Base-by-base conservation (phyloP, 2,113 vertebrate species). In the Cyanistes caeruleus region DNA sequence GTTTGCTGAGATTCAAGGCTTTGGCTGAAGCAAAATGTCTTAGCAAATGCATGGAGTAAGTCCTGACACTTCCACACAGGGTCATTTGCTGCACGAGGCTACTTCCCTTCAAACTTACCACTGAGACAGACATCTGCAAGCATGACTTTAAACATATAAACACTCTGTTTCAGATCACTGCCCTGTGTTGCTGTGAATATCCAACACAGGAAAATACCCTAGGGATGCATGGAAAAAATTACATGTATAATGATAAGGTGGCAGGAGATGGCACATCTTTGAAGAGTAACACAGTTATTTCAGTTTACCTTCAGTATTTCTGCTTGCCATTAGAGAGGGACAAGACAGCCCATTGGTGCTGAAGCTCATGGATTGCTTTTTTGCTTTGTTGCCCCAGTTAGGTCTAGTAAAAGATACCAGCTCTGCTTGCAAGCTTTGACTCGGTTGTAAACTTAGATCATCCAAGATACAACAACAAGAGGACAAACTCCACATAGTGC, bases 401-500 rank as follows among this genome's bases (percentile, higher is more conserved):
- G 27, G 56, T 65, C 72, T 35, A 55, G 67, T 74, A 69, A 95
- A 93, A 86, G n/a, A 77, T 5, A 88, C 39, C 49, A 70, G 55
- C 25, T 84, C 88, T 74, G 28, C 85, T 80, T 80, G 63, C 92
- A 93, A 93, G 94, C 88, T 79, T 96, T 92, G 72, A 92, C 83
- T 95, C 0, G 2, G 88, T 65, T 90, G 90, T 92, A 95, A 96
- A 93, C 88, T 92, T 97, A 95, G 85, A 92, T 55, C 79, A 46
- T 74, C 88, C 68, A 77, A 86, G 89, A 68, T 95, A 93, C 92
- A 88, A 86, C 90, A 79, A 87, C 85, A 97, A 90, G 72, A 80
- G 83, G 86, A 95, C 92, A 89, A 95, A 88, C 75, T 94, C 85
- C 1, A 4, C 92, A 95, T 93, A 96, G 89, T 51, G 68, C 79